Evolutionary conservation across 2,797 vertebrate genomes (phyloP).

Genomic region (Ceyx erithaca): DNA sequence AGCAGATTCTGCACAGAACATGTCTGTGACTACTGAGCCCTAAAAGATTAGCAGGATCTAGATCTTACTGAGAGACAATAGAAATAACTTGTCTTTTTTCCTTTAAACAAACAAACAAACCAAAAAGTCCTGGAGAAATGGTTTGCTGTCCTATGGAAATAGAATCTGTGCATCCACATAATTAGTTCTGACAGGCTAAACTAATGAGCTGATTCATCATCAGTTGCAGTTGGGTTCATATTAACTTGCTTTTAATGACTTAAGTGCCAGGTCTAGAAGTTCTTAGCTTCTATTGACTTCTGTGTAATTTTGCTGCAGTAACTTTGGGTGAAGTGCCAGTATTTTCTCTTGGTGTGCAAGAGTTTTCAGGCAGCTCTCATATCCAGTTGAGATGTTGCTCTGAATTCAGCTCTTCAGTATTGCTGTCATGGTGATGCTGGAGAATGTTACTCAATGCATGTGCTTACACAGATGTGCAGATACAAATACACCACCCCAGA

Average conservation of each 20-base stretch:
- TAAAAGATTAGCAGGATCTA: background rate
- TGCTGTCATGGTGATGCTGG: background rate
- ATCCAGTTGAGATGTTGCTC: background rate
- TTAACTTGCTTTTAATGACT: background rate
- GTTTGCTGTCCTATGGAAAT: background rate
- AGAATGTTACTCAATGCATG: background rate
- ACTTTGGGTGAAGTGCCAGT: background rate
- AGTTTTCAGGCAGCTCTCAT: background rate
- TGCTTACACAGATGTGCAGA: background rate
- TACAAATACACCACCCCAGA: rapidly evolving
- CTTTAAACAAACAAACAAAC: background rate
- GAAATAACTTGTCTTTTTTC: background rate
- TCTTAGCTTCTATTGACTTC: background rate
- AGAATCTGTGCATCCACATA: background rate
- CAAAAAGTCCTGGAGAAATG: background rate
- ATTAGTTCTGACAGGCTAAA: background rate
- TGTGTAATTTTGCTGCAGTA: background rate
- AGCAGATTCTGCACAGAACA: background rate
- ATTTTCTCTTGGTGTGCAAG: background rate
- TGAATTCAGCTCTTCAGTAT: background rate
- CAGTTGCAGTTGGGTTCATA: background rate
- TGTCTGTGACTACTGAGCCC: background rate
- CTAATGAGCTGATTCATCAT: background rate
- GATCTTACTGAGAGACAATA: background rate
- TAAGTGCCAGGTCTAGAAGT: background rate